Percentiles rank a stretch among this genome's conserved stretches.
phyloP scores from a whole-genome alignment of 53 echinoderm and acorn worm genomes.

The Apostichopus leukothele region DNA sequence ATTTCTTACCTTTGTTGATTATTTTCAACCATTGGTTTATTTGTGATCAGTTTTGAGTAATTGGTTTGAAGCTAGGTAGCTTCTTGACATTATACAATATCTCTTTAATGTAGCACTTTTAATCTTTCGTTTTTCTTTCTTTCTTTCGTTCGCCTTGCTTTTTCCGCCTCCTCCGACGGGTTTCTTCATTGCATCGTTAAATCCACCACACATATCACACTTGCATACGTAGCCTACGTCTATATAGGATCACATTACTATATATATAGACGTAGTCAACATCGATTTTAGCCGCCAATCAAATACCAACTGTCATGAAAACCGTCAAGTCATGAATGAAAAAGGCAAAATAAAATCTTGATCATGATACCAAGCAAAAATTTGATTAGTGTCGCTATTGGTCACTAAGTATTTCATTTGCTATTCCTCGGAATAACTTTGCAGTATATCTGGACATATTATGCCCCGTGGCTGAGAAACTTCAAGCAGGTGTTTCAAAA shows the following conservation, averaged over 20 bases:
- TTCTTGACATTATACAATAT: too few relatives aligned
- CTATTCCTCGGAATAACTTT: background rate
- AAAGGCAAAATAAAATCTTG: background rate
- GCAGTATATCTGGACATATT: background rate
- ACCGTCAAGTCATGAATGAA: constrained; percentile 3
- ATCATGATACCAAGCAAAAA: constrained; percentile 5
- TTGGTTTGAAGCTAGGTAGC: too few relatives aligned
- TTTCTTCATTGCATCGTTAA: background rate
- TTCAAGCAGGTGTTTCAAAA: constrained; percentile 2
- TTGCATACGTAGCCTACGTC: background rate
- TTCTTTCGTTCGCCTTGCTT: background rate
- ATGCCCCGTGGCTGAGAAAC: background rate
- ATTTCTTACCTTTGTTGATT: too few relatives aligned
- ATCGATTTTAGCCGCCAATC: background rate
- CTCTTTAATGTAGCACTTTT: background rate
- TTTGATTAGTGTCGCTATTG: constrained; percentile 40
- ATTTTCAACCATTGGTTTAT: too few relatives aligned
- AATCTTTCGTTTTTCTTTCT: background rate
- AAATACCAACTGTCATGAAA: background rate
- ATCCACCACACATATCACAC: background rate
- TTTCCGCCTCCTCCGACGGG: background rate
- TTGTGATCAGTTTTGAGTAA: too few relatives aligned
- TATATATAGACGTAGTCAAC: background rate
- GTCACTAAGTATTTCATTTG: background rate
- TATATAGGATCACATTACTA: background rate